Percentiles rank a stretch among this genome's conserved stretches.
Conservation (phyloP, 35 echinoderm and acorn worm genomes). For the Ptychodera flava region DNA sequence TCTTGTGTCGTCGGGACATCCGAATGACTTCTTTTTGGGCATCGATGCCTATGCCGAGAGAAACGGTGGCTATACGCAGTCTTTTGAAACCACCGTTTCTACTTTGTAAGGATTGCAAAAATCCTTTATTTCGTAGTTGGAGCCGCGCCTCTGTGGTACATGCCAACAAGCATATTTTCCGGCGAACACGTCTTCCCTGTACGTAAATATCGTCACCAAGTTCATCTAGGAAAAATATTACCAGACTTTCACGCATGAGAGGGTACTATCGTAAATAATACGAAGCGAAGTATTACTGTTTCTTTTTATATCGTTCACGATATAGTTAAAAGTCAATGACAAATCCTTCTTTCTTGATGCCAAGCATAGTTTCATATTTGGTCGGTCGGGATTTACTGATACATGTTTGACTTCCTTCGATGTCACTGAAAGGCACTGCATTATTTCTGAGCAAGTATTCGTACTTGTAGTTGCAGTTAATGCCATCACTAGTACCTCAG, state of each 20-base stretch:
- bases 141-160: background rate
- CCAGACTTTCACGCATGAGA: background rate
- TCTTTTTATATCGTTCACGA: no score
- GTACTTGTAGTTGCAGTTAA: background rate
- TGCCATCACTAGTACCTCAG: no score
- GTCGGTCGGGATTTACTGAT: background rate
- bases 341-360: no score
- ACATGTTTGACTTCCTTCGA: background rate
- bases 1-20: conserved; percentile 9
- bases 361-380: background rate
- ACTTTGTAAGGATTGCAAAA: background rate
- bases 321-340: no score
- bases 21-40: conserved; percentile 3
- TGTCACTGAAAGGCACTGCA: background rate
- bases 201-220: background rate
- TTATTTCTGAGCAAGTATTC: background rate
- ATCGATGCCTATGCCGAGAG: conserved; percentile 21
- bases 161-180: background rate
- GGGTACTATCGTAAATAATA: background rate
- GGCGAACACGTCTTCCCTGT: background rate
- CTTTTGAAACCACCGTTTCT: conserved; percentile 1
- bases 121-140: background rate
- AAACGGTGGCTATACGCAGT: conserved; percentile 14
- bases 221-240: background rate
- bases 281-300: background rate